Conservation (phyloP, 2,888 invertebrate species). For the Merodon equestris region DNA sequence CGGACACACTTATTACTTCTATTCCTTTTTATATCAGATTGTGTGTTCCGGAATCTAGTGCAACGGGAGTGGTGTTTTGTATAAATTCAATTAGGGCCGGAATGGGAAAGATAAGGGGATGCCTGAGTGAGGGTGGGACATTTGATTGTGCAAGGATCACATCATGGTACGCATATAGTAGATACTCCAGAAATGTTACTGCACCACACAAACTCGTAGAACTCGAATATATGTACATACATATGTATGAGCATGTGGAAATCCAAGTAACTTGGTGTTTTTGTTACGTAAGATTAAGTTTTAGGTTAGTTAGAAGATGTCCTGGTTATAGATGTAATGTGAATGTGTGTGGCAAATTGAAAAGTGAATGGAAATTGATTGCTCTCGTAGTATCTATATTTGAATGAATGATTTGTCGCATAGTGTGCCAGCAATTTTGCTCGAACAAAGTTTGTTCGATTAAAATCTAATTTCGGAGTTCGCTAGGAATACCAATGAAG, state of each 20-base stretch:
- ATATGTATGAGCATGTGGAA: too few relatives aligned
- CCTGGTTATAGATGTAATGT: too few relatives aligned
- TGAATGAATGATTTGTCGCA: constrained; percentile 1
- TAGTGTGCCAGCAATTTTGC: too few relatives aligned
- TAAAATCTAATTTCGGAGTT: too few relatives aligned
- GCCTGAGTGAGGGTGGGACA: constrained; percentile 1
- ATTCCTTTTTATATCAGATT: neutral
- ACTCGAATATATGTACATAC: constrained; percentile 1
- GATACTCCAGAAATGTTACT: neutral
- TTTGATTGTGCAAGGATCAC: constrained; percentile 29
- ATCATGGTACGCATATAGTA: constrained; percentile 15
- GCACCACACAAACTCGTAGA: too few relatives aligned
- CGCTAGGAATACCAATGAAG: too few relatives aligned
- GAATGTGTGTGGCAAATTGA: constrained; percentile 15
- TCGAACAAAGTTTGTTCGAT: too few relatives aligned
- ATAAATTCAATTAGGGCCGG: constrained; percentile 31
- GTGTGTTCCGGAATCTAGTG: constrained; percentile 12
- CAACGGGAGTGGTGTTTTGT: constrained; percentile 25
- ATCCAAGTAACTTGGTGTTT: too few relatives aligned
- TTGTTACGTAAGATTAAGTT: too few relatives aligned
- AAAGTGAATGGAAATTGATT: constrained; percentile 35
- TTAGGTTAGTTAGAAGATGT: too few relatives aligned
- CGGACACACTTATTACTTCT: constrained; percentile 34
- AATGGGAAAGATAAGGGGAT: neutral
- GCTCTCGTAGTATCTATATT: constrained; percentile 10